Conservation (phyloP, 1,140 invertebrate species). For the Apis laboriosa region DNA sequence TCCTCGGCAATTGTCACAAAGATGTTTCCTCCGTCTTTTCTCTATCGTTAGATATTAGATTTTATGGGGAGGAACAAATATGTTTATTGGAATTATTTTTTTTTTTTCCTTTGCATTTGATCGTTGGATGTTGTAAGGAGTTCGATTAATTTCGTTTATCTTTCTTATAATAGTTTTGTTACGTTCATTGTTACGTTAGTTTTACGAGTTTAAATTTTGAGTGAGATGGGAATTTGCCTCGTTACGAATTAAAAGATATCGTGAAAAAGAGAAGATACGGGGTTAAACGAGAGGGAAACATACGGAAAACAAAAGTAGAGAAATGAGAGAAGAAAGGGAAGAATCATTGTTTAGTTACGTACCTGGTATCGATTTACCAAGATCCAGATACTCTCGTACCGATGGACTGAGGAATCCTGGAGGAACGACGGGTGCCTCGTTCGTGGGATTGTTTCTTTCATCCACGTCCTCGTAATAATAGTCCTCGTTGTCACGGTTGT, state of each 20-base stretch:
- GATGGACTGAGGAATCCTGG: slow-evolving; percentile 91
- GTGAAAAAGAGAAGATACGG: too few relatives aligned
- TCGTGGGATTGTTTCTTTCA: slow-evolving; percentile 85
- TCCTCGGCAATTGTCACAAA: not conserved
- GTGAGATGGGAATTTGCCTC: too few relatives aligned
- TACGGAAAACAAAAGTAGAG: not conserved
- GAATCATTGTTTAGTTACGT: slow-evolving; percentile 75
- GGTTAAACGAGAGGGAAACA: not conserved
- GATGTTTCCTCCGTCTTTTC: too few relatives aligned
- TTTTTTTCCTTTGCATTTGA: too few relatives aligned
- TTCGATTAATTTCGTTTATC: too few relatives aligned
- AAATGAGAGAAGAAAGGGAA: not conserved
- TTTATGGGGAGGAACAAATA: not conserved
- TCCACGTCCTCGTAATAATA: slow-evolving; percentile 84
- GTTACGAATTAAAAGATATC: too few relatives aligned
- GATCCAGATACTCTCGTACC: slow-evolving; percentile 90
- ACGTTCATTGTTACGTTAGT: too few relatives aligned
- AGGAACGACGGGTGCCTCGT: slow-evolving; percentile 84
- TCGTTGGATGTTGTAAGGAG: not conserved
- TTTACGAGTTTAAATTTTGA: too few relatives aligned
- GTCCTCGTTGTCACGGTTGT: slow-evolving; percentile 83
- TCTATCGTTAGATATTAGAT: not conserved
- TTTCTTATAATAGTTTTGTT: too few relatives aligned
- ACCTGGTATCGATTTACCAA: slow-evolving; percentile 94
- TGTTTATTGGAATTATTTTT: not conserved